Evolutionary conservation across 2,888 invertebrate genomes (phyloP).

Genomic region (Dynastes grantii): DNA sequence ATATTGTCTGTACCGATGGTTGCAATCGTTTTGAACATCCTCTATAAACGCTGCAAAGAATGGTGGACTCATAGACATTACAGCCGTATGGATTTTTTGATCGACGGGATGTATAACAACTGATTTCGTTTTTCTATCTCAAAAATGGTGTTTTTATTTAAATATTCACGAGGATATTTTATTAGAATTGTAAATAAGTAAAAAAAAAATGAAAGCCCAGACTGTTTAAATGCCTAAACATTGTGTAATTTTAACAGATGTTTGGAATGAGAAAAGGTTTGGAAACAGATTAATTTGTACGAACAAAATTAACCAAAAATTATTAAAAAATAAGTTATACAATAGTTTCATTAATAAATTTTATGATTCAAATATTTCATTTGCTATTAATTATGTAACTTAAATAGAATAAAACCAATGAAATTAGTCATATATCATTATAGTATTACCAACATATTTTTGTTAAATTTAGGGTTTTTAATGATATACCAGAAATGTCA

Average conservation of each 20-base stretch:
- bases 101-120: slow-evolving; percentile 93
- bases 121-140: slow-evolving; percentile 61
- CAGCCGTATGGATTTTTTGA: slow-evolving; percentile 89
- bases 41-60: slow-evolving; percentile 82
- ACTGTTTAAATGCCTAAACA: slow-evolving; percentile 10
- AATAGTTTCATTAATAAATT: neutral
- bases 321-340: neutral
- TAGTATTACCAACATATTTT: too few species aligned
- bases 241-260: neutral
- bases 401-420: too few species aligned
- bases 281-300: neutral
- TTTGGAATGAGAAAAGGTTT: neutral
- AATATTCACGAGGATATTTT: slow-evolving; percentile 38
- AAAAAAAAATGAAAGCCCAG: slow-evolving; percentile 12
- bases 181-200: slow-evolving; percentile 9
- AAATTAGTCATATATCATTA: too few species aligned
- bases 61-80: slow-evolving; percentile 91
- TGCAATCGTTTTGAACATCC: slow-evolving; percentile 78
- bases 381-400: too few species aligned
- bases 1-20: slow-evolving; percentile 84
- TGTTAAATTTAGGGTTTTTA: too few species aligned
- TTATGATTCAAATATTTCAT: too few species aligned
- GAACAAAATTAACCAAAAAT: neutral
- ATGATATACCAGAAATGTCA: too few species aligned
- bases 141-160: slow-evolving; percentile 1